These are phyloP conservation scores for Adelges cooleyi DNA, from an alignment of 1,140 invertebrate species.

Conservation along the genomic window DNA sequence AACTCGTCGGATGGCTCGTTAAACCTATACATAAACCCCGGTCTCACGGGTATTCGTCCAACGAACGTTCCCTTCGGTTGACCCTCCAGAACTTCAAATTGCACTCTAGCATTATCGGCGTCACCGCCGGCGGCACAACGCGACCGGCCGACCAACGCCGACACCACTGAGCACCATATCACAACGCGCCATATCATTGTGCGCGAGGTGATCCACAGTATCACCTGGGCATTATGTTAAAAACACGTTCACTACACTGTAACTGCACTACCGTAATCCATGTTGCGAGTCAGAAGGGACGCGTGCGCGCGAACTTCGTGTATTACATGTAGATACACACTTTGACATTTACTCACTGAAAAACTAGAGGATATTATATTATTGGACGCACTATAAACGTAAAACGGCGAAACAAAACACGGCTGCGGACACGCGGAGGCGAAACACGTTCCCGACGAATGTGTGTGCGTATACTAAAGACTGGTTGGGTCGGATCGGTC, in stretches of 20 bases:
- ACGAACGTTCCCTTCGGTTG: slow-evolving; percentile 68
- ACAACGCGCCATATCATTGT: slow-evolving; percentile 3
- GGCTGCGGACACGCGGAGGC: neutral
- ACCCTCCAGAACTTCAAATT: slow-evolving; percentile 72
- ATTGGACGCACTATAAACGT: neutral
- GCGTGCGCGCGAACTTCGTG: neutral
- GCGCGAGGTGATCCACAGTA: neutral
- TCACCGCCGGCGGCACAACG: neutral
- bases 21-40: slow-evolving; percentile 79
- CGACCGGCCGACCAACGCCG: neutral
- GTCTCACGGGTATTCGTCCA: slow-evolving; percentile 71
- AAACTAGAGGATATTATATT: neutral
- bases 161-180: neutral
- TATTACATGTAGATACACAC: neutral
- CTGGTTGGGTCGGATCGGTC: slow-evolving; percentile 6
- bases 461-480: slow-evolving; percentile 22
- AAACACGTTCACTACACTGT: neutral
- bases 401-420: neutral
- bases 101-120: slow-evolving; percentile 68
- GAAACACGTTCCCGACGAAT: neutral
- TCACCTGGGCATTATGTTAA: neutral
- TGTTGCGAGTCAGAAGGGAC: neutral
- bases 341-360: neutral
- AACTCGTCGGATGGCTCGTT: slow-evolving; percentile 81
- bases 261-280: slow-evolving; percentile 22